phyloP scores from a whole-genome alignment of 2,797 vertebrate genomes.

The Cottoperca gobio region DNA sequence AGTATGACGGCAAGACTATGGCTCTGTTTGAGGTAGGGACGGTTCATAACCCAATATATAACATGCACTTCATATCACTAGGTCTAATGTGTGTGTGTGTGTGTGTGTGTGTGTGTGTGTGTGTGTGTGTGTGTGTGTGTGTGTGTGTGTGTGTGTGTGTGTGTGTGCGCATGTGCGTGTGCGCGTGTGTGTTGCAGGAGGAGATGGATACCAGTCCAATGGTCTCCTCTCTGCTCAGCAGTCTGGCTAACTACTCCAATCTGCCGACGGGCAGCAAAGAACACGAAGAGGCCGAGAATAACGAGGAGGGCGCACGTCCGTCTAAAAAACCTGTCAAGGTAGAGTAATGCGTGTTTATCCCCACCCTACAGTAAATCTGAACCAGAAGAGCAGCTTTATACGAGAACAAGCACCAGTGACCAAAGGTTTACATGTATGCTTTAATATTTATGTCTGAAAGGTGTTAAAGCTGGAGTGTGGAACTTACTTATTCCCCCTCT shows the following conservation, averaged over 20 bases:
- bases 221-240: slow-evolving; percentile 97
- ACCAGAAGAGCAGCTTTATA: not conserved
- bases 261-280: slow-evolving; percentile 96
- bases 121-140: too few relatives aligned
- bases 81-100: not conserved
- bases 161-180: not conserved
- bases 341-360: not conserved
- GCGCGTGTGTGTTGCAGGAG: slow-evolving; percentile 85
- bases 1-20: slow-evolving; percentile 97
- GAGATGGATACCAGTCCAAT: slow-evolving; percentile 99
- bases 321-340: slow-evolving; percentile 95
- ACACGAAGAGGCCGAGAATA: slow-evolving; percentile 97
- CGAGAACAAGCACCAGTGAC: not conserved
- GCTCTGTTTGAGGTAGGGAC: slow-evolving; percentile 94
- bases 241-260: slow-evolving; percentile 98
- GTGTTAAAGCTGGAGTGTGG: too few relatives aligned
- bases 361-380: not conserved
- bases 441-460: not conserved
- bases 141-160: not conserved
- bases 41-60: not conserved
- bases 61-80: not conserved
- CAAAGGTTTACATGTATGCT: not conserved
- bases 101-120: slow-evolving; percentile 2
- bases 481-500: too few relatives aligned
- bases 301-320: slow-evolving; percentile 85